Evolutionary conservation across 1,140 invertebrate genomes (phyloP).

Genomic region (Eubasilissa regina): DNA sequence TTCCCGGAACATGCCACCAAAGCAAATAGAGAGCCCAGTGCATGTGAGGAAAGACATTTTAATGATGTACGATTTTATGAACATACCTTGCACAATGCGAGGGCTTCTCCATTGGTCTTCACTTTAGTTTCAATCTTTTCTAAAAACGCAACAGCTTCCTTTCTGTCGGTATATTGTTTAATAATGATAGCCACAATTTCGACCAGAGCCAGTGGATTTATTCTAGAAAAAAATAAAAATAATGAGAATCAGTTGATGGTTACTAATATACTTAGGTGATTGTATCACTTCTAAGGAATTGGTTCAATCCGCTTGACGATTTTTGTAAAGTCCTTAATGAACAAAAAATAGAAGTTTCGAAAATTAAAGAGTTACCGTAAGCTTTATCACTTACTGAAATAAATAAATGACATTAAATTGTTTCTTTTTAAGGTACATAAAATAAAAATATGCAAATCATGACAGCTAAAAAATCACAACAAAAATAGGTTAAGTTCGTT

Average conservation of each 20-base stretch:
- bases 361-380: neutral
- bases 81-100: constrained; percentile 84
- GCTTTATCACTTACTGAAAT: neutral
- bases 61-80: neutral
- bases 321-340: neutral
- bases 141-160: constrained; percentile 88
- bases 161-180: constrained; percentile 85
- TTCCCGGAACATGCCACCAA: too few species aligned
- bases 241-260: neutral
- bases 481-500: constrained; percentile 62
- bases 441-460: constrained; percentile 41
- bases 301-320: too few species aligned
- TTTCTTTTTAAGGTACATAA: neutral
- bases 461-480: constrained; percentile 24
- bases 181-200: constrained; percentile 89
- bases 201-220: constrained; percentile 92
- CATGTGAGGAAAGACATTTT: too few species aligned
- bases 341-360: neutral
- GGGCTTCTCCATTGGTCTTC: constrained; percentile 89
- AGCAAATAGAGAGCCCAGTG: neutral
- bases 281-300: too few species aligned
- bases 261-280: too few species aligned
- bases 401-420: constrained; percentile 1
- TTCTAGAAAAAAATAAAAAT: constrained; percentile 76
- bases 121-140: constrained; percentile 92